phyloP scores from a whole-genome alignment of 2,888 invertebrate genomes.

The Lathronympha strigana region DNA sequence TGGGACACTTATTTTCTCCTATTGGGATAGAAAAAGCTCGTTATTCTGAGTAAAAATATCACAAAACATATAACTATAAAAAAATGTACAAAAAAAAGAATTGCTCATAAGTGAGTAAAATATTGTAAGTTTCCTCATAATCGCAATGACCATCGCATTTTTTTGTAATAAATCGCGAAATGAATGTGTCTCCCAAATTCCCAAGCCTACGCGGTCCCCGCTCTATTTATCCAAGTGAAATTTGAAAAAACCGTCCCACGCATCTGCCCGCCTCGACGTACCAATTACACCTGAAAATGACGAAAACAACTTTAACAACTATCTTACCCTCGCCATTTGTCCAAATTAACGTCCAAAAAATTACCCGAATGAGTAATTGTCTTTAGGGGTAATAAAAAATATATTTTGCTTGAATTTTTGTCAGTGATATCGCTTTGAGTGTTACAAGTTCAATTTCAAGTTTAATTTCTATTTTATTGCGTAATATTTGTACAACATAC shows the following conservation, averaged over 20 bases:
- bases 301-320: conserved; percentile 68
- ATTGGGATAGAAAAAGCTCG: too few relatives aligned
- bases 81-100: too few relatives aligned
- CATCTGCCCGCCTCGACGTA: conserved; percentile 76
- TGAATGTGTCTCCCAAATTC: conserved; percentile 46
- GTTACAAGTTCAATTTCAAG: neutral
- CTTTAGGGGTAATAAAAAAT: conserved; percentile 38
- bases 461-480: neutral
- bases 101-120: too few relatives aligned
- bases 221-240: conserved; percentile 64
- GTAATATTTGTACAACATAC: neutral
- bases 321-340: conserved; percentile 56
- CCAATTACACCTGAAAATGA: conserved; percentile 73
- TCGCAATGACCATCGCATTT: too few relatives aligned
- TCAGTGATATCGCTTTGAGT: neutral
- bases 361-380: conserved; percentile 60
- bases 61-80: too few relatives aligned
- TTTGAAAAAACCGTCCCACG: conserved; percentile 72
- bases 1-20: too few relatives aligned
- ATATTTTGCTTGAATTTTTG: conserved; percentile 12
- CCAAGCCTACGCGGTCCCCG: conserved; percentile 45
- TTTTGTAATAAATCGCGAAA: too few relatives aligned
- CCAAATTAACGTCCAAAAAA: conserved; percentile 59
- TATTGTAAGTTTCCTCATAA: too few relatives aligned
- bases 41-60: too few relatives aligned